Evolutionary conservation across 2,888 invertebrate genomes (phyloP), one percentile per base, ranked within the genome.

Genomic region (Autographa pulchrina): DNA sequence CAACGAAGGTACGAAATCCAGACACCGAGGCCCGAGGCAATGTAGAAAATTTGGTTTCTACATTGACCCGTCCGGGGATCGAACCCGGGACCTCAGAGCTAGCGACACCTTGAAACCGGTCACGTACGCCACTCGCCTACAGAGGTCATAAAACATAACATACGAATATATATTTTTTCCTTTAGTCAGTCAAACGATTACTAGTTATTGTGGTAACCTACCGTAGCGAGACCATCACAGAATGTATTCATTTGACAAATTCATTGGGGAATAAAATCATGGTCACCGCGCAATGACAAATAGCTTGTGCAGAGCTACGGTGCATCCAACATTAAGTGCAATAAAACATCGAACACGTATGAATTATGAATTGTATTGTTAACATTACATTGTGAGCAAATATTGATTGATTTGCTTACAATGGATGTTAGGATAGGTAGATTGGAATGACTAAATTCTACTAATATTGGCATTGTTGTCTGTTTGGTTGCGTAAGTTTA

Each of bases 381-480:
- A 61, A 18, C 56, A 66, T 73, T 60, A 74, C 68, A 76, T 75
- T 82, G 74, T 81, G 74, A 71, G 79, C 78, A 83, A 86, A 89
- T 86, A 87, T 88, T 79, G 68, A 75, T 80, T 70, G 83, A 92
- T 92, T 92, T 89, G 92, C 90, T 88, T 92, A 93, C 92, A 92
- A 92, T 92, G 77, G 84, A 65, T 80, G 66, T 61, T 70, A 52
- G 25, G 25, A 67, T 59, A 60, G 41, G 13, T 54, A 56, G 64
- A 61, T 35, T 43, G 52, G 16, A 35, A 32, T 14, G 14, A 48
- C 62, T 77, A 80, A 81, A 81, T 71, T 62, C 58, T 74, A 68
- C 64, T 75, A 48, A 77, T 74, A 64, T 68, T n/a, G 0, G 56
- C 70, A 69, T 74, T 71, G 59, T 77, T 56, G 54, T 59, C 20